Conservation (phyloP, 2,888 invertebrate species). For the Plagodis pulveraria region DNA sequence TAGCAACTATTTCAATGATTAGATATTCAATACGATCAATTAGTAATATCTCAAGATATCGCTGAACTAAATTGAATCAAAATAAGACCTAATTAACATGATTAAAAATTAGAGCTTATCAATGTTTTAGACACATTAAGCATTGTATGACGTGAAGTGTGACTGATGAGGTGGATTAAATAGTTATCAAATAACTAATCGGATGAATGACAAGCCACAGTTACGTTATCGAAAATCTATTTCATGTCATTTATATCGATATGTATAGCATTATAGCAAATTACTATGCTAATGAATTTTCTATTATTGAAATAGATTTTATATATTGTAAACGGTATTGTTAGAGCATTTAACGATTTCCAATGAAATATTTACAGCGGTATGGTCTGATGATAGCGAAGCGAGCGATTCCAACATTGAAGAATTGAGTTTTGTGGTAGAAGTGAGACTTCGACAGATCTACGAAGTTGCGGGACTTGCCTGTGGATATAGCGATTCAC, state of each 20-base stretch:
- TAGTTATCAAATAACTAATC: slow-evolving; percentile 7
- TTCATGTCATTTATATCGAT: not conserved
- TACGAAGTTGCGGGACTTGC: slow-evolving; percentile 2
- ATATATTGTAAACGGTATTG: slow-evolving; percentile 14
- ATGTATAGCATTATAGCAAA: not conserved
- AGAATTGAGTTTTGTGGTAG: slow-evolving; percentile 5
- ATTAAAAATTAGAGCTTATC: slow-evolving; percentile 3
- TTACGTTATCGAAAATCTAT: slow-evolving; percentile 24
- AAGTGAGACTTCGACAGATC: slow-evolving; percentile 14
- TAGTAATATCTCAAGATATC: too few species aligned
- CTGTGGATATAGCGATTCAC: slow-evolving; percentile 1
- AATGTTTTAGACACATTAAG: slow-evolving; percentile 18
- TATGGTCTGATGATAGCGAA: slow-evolving; percentile 16
- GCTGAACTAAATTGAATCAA: too few species aligned
- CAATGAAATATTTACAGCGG: slow-evolving; percentile 31
- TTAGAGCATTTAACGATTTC: slow-evolving; percentile 28
- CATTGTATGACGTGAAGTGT: slow-evolving; percentile 24
- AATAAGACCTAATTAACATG: too few species aligned
- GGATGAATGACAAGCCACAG: slow-evolving; percentile 2
- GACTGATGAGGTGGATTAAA: slow-evolving; percentile 29
- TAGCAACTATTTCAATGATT: too few species aligned
- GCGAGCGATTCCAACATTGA: slow-evolving; percentile 14
- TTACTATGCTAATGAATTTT: not conserved
- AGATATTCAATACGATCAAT: too few species aligned
- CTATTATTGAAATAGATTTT: slow-evolving; percentile 21